Conservation (phyloP, 2,797 vertebrate species). For the Oreochromis grahami region DNA sequence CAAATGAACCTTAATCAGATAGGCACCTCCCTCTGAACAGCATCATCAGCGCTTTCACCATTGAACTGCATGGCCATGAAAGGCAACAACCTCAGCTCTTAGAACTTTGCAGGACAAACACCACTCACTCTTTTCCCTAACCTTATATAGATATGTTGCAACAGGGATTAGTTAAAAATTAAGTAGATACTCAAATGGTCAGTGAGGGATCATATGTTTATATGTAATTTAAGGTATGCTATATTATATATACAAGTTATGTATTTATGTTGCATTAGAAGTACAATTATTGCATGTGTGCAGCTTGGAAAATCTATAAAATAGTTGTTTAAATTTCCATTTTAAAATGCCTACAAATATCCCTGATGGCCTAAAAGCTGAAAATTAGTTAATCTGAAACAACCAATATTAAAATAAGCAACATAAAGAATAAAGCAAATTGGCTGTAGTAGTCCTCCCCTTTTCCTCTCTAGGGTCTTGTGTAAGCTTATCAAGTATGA, state of each 20-base stretch:
- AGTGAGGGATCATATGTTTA: not conserved
- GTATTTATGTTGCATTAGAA: not conserved
- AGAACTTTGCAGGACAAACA: not conserved
- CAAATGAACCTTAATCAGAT: not conserved
- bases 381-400: not conserved
- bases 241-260: not conserved
- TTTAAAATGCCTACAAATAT: fast-evolving
- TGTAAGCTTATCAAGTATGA: not conserved
- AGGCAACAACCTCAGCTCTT: not conserved
- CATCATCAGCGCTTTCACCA: not conserved
- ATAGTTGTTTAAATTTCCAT: not conserved
- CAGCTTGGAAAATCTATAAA: not conserved
- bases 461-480: not conserved
- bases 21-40: slow-evolving; percentile 20
- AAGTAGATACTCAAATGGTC: not conserved
- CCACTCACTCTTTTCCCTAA: not conserved
- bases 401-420: not conserved
- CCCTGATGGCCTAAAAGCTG: not conserved
- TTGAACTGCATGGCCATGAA: slow-evolving; percentile 8
- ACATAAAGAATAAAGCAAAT: not conserved
- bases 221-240: not conserved
- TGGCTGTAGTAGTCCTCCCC: not conserved
- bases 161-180: not conserved
- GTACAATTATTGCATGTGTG: not conserved
- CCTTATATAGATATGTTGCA: not conserved